A percentile compares a stretch with the other conserved stretches of the same genome.
phyloP scores from a whole-genome alignment of 2,888 invertebrate genomes.

The Lobophora halterata region DNA sequence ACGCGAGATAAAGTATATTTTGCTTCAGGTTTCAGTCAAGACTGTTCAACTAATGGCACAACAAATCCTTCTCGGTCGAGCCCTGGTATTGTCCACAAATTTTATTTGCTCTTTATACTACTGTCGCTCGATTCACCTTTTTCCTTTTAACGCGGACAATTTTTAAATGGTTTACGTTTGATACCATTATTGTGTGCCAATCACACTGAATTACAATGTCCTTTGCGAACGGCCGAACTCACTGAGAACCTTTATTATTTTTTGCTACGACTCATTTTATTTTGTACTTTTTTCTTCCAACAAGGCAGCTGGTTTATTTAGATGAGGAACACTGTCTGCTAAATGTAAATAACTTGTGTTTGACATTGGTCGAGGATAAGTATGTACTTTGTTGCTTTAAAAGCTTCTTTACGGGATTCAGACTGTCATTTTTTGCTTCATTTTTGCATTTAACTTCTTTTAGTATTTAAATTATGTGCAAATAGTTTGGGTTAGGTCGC shows the following conservation, averaged over 20 bases:
- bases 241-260: conserved; percentile 67
- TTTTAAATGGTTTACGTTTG: conserved; percentile 79
- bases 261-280: conserved; percentile 72
- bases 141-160: conserved; percentile 75
- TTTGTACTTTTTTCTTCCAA: conserved; percentile 62
- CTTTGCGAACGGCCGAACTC: conserved; percentile 73
- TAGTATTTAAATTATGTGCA: conserved; percentile 20
- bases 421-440: conserved; percentile 23
- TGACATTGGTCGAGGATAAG: conserved; percentile 45
- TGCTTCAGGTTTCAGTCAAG: conserved; percentile 26
- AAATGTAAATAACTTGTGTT: conserved; percentile 65
- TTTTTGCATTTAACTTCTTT: conserved; percentile 12
- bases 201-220: conserved; percentile 80
- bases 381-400: conserved; percentile 24
- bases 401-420: conserved; percentile 25
- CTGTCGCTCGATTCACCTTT: conserved; percentile 62
- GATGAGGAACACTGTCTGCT: conserved; percentile 59
- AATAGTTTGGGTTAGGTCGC: conserved; percentile 11
- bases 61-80: conserved; percentile 71
- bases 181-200: conserved; percentile 81
- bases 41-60: conserved; percentile 69
- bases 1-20: conserved; percentile 31
- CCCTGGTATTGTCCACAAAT: conserved; percentile 70
- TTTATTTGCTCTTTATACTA: conserved; percentile 71
- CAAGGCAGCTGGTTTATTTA: conserved; percentile 75